A percentile compares a stretch with the other conserved stretches of the same genome.
Conservation (phyloP, 2,797 vertebrate species). For the Pantherophis alleghaniensis region DNA sequence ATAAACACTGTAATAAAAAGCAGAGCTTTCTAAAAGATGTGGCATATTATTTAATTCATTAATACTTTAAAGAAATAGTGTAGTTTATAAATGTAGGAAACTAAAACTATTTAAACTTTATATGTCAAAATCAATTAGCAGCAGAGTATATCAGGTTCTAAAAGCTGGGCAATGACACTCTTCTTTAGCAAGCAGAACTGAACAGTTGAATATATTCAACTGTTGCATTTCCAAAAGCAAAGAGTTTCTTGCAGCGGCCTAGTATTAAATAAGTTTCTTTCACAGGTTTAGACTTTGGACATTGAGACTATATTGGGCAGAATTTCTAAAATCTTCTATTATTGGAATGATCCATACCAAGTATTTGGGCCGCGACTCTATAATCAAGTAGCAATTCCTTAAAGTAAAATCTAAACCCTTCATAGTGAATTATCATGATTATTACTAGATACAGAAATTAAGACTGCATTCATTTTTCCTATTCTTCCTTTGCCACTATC, state of each 20-base stretch:
- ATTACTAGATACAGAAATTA: not conserved
- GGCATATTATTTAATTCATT: not conserved
- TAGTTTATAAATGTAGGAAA: not conserved
- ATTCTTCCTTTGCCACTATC: not conserved
- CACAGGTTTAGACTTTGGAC: not conserved
- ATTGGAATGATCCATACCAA: not conserved
- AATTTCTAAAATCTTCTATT: not conserved
- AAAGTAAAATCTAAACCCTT: not conserved
- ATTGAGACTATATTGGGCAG: not conserved
- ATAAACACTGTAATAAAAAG: not conserved
- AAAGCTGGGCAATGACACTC: not conserved
- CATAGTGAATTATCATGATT: not conserved
- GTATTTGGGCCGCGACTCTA: not conserved
- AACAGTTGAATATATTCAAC: not conserved
- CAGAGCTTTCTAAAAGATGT: not conserved
- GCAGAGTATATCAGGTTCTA: not conserved
- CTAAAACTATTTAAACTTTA: not conserved
- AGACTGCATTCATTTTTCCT: not conserved
- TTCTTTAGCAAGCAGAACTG: not conserved
- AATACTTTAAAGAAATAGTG: not conserved
- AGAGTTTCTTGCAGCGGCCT: not conserved
- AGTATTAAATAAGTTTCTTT: not conserved
- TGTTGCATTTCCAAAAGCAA: not conserved
- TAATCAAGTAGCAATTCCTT: not conserved
- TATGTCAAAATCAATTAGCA: not conserved